phyloP scores from a whole-genome alignment of 2,113 vertebrate genomes.

The Pachycephala philippinensis region DNA sequence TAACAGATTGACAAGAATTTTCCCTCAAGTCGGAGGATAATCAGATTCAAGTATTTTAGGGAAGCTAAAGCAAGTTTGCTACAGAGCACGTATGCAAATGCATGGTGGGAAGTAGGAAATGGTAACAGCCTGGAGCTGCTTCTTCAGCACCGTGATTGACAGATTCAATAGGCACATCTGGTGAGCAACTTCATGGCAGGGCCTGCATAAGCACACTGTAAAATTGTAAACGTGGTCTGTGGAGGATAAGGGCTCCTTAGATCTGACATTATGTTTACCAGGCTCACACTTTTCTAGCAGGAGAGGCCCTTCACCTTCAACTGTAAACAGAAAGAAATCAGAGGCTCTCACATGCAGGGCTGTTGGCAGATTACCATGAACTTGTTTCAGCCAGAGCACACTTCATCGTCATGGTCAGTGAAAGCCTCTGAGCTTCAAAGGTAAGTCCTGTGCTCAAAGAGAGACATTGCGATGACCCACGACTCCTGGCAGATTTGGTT shows the following conservation, averaged over 20 bases:
- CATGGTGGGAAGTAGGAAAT: not conserved
- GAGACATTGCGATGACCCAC: constrained; percentile 86
- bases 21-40: not conserved
- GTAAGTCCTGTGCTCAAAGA: constrained; percentile 83
- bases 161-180: constrained; percentile 62
- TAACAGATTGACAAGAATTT: not conserved
- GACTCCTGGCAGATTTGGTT: constrained; percentile 82
- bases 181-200: constrained; percentile 37
- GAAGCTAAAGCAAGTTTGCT: not conserved
- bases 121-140: not conserved
- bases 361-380: constrained; percentile 75
- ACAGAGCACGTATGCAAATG: not conserved
- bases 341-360: constrained; percentile 63
- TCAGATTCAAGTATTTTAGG: not conserved
- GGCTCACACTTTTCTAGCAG: constrained; percentile 44
- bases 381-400: constrained; percentile 76
- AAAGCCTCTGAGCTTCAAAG: constrained; percentile 78
- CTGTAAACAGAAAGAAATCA: constrained; percentile 76
- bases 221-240: constrained; percentile 58
- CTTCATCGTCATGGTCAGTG: constrained; percentile 85
- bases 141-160: not conserved
- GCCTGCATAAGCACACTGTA: not conserved
- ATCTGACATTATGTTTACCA: constrained; percentile 69
- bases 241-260: constrained; percentile 69
- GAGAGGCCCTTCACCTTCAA: constrained; percentile 64